Evolutionary conservation across 2,113 vertebrate species (phyloP), one percentile per base, ranked within the genome.

Genomic region (Tretioscincus oriximinensis): DNA sequence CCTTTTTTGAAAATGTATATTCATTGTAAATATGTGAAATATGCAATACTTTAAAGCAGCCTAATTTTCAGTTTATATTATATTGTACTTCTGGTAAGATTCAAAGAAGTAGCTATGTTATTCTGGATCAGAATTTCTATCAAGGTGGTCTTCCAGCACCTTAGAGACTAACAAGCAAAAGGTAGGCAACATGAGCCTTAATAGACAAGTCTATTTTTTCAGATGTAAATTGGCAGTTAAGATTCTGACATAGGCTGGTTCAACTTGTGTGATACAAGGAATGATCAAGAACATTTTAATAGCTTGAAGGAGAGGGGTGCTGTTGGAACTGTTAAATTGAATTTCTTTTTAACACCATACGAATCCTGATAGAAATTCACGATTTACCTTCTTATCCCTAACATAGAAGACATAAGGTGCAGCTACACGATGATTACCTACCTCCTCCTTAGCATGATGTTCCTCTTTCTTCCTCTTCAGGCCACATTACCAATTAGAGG

Each of bases 41-140:
- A 65, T 28, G 16, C 85, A 83, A 63, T 71, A 31, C 31, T 87
- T 87, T 81, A 18, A 73, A 54, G 72, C 77, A 77, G 58, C 77
- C 0, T 1, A 80, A 67, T 73, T 87, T 77, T 84, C 0, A 0
- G 61, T 84, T 84, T 79, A 16, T 28, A 81, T 54, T 41, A 14
- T 14, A 68, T 68, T 66, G 7, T 45, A 29, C 22, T 67, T 28
- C 24, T 45, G 29, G 35, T 5, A 41, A 5, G 35, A 41, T 41
- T 41, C 35, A 41, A 41, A 41, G 2, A 41, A 41, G 35, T 41
- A 41, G 35, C 35, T 41, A 41, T 41, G 35, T 41, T 41, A 41
- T 4, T 41, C 35, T 41, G 35, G 35, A 41, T 41, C 35, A 41
- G 35, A 41, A 41, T 41, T 41, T 41, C 35, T 41, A 41, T 5